Evolutionary conservation across 1,140 invertebrate genomes (phyloP).

Genomic region (Drosophila suzukii): DNA sequence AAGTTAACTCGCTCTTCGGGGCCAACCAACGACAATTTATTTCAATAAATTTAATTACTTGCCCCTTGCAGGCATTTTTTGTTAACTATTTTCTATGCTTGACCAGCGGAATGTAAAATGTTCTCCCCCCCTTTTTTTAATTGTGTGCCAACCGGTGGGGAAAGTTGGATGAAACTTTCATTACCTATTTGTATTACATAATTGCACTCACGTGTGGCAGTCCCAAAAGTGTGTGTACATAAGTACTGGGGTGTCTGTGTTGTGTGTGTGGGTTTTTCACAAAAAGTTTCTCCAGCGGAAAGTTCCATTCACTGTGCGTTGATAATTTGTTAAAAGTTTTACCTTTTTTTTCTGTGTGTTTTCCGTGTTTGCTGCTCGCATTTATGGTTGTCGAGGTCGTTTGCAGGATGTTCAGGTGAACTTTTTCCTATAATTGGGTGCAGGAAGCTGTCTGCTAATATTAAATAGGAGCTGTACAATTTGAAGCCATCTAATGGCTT

Average conservation of each 20-base stretch:
- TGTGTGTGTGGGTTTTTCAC: constrained; percentile 7
- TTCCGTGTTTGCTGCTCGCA: background rate
- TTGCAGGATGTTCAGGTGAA: constrained; percentile 21
- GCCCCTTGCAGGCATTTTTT: constrained; percentile 18
- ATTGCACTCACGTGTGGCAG: constrained; percentile 55
- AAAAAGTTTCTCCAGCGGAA: constrained; percentile 51
- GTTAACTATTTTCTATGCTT: constrained; percentile 35
- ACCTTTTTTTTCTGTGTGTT: constrained; percentile 5
- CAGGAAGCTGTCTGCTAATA: background rate
- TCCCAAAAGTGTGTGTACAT: constrained; percentile 27
- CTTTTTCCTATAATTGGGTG: constrained; percentile 11
- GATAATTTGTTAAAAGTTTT: constrained; percentile 77
- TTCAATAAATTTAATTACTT: constrained; percentile 77
- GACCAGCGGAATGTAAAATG: constrained; percentile 28
- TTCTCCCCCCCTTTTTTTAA: constrained; percentile 36
- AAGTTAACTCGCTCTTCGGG: constrained; percentile 56
- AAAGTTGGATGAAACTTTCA: constrained; percentile 62
- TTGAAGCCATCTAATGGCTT: background rate
- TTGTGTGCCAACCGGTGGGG: constrained; percentile 41
- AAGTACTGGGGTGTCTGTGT: constrained; percentile 24
- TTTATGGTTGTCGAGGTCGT: background rate
- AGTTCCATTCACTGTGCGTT: constrained; percentile 69
- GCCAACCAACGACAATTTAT: constrained; percentile 70
- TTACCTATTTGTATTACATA: constrained; percentile 78
- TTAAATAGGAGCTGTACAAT: background rate